Conservation (phyloP, 2,888 invertebrate species). For the Acronicta psi region DNA sequence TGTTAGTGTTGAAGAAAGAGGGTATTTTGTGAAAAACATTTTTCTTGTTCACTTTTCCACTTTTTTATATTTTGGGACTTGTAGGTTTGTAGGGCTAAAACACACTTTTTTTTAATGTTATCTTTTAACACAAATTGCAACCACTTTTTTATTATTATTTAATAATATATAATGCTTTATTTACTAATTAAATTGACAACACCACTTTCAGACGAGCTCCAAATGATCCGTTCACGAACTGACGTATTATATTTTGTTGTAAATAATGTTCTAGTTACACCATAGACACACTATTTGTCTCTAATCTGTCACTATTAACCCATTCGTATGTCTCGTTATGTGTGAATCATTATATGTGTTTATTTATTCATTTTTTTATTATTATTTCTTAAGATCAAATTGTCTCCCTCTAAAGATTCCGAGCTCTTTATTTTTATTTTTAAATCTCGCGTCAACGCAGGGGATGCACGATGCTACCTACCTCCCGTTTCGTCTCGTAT, state of each 20-base stretch:
- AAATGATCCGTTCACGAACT: conserved; percentile 55
- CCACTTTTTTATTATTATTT: conserved; percentile 25
- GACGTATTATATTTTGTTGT: conserved; percentile 64
- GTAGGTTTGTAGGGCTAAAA: conserved; percentile 25
- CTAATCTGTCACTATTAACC: conserved; percentile 82
- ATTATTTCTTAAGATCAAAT: conserved; percentile 72
- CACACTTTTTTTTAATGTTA: conserved; percentile 11
- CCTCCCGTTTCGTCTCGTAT: conserved; percentile 73
- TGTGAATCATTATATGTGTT: conserved; percentile 76
- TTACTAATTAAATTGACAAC: conserved; percentile 15
- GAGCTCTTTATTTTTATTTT: conserved; percentile 77
- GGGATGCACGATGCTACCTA: conserved; percentile 89
- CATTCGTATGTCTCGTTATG: conserved; percentile 79
- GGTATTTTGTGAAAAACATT: conserved; percentile 1
- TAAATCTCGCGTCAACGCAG: conserved; percentile 84
- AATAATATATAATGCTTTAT: conserved; percentile 34
- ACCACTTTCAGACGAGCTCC: conserved; percentile 67
- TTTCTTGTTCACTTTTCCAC: not conserved
- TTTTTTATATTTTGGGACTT: conserved; percentile 9
- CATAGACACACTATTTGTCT: conserved; percentile 78
- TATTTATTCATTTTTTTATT: conserved; percentile 65
- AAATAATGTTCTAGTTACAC: conserved; percentile 73
- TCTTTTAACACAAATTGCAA: conserved; percentile 34
- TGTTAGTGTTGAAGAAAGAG: conserved; percentile 59
- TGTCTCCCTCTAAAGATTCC: conserved; percentile 87